Evolutionary conservation across 2,797 vertebrate genomes (phyloP).

Genomic region (Oreochromis mossambicus): DNA sequence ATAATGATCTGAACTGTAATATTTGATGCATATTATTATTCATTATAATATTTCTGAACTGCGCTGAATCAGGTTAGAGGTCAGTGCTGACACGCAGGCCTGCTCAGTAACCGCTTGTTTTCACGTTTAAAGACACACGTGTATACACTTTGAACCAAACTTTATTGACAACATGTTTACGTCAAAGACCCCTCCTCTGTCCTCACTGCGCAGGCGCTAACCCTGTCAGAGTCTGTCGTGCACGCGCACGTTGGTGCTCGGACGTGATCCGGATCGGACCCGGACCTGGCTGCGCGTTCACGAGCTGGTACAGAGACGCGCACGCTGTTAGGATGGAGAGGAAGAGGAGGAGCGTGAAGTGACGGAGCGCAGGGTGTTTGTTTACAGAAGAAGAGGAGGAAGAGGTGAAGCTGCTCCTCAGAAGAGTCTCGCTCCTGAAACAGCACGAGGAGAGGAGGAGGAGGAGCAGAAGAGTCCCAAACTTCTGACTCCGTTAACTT

Average conservation of each 20-base stretch:
- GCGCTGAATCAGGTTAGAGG: rapidly evolving
- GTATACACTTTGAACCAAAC: not conserved
- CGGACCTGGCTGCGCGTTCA: not conserved
- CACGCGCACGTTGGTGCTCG: not conserved
- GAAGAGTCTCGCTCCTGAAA: not conserved
- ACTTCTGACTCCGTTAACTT: not conserved
- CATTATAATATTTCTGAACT: rapidly evolving
- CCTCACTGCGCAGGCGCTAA: not conserved
- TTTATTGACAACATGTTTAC: not conserved
- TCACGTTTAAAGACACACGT: not conserved
- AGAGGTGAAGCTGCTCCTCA: not conserved
- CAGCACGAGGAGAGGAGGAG: not conserved
- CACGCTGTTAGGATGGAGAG: not conserved
- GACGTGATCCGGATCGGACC: not conserved
- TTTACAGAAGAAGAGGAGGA: not conserved
- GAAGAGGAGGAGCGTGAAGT: not conserved
- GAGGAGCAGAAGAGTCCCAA: not conserved
- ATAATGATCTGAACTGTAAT: not conserved
- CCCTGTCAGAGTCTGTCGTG: rapidly evolving
- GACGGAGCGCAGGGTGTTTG: not conserved
- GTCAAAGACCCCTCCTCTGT: not conserved
- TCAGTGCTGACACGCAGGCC: not conserved
- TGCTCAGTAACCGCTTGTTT: not conserved
- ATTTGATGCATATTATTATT: not conserved
- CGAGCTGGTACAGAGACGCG: not conserved